Evolutionary conservation across 2,888 invertebrate species (phyloP), one percentile per base, ranked within the genome.

Genomic region (Tillus elongatus): DNA sequence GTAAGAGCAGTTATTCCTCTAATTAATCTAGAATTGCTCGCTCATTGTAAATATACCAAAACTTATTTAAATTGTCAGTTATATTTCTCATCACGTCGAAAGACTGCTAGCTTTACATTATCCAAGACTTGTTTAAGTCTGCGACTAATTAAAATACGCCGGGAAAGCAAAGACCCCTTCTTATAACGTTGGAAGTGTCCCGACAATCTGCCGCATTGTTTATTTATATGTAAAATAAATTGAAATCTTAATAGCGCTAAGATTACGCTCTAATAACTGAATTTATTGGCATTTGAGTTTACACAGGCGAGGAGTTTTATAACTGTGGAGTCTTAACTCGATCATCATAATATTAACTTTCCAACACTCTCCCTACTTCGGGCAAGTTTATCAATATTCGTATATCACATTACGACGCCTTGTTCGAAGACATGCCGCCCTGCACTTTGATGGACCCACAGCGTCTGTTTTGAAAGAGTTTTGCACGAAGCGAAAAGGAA

Each of bases 1-100:
- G 81, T 81, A 70, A 73, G 52, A 44, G 28, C 28, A 37, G 32
- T 35, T 43, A 42, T 44, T 42, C 33, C 24, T 19, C 32, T 45
- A 49, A 47, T 49, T 44, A 47, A 39, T 46, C 41, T 42, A 40
- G 41, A 42, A 48, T 33, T 40, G 44, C 39, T 40, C 40, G 32
- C 26, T 39, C 41, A 43, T 44, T 42, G 39, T 43, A 37, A 36
- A 39, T 38, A 37, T 42, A 39, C 34, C 35, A 13, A 13, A 45
- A 42, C 37, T 50, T 45, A 45, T 48, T 46, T 41, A 45, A 50
- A 43, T 46, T 44, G 46, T 42, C 48, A 32, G 37, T 49, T 46
- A 40, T 50, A 49, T 52, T 54, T 52, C 53, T 37, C 40, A 46
- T 47, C 49, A 50, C 51, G 51, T 51, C 42, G 47, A 45, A 43